Conservation (phyloP, 2,888 invertebrate species). For the Romanomermis culicivorax region DNA sequence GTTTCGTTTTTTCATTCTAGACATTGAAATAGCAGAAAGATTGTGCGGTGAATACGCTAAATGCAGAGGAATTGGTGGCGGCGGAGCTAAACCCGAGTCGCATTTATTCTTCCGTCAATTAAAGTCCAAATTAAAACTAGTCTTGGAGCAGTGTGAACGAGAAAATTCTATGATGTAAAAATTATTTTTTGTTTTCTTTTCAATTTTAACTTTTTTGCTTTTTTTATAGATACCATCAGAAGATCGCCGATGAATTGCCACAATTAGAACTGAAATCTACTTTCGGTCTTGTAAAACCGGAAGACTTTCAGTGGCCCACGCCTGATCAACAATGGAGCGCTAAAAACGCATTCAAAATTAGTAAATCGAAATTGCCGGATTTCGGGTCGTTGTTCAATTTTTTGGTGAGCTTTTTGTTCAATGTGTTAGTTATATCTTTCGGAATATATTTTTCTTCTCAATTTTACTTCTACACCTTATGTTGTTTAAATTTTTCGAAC, state of each 20-base stretch:
- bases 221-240: conserved; percentile 39
- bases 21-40: conserved; percentile 34
- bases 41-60: conserved; percentile 39
- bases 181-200: background rate
- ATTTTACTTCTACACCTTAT: too few relatives aligned
- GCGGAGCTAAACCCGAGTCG: conserved; percentile 38
- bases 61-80: conserved; percentile 39
- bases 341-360: conserved; percentile 29
- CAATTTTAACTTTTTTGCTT: background rate
- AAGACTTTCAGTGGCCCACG: conserved; percentile 37
- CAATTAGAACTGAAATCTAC: conserved; percentile 40
- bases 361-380: conserved; percentile 24
- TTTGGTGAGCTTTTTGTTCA: too few relatives aligned
- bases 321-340: conserved; percentile 22
- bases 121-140: conserved; percentile 38
- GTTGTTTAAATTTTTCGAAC: background rate
- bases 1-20: conserved; percentile 18
- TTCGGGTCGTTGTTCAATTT: too few relatives aligned
- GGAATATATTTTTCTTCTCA: too few relatives aligned
- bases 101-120: conserved; percentile 41
- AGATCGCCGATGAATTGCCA: conserved; percentile 39
- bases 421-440: too few relatives aligned
- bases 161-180: conserved; percentile 44
- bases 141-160: conserved; percentile 42
- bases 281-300: conserved; percentile 41